Evolutionary conservation across 2,888 invertebrate species (phyloP).

Genomic region (Pyrrhosoma nymphula): DNA sequence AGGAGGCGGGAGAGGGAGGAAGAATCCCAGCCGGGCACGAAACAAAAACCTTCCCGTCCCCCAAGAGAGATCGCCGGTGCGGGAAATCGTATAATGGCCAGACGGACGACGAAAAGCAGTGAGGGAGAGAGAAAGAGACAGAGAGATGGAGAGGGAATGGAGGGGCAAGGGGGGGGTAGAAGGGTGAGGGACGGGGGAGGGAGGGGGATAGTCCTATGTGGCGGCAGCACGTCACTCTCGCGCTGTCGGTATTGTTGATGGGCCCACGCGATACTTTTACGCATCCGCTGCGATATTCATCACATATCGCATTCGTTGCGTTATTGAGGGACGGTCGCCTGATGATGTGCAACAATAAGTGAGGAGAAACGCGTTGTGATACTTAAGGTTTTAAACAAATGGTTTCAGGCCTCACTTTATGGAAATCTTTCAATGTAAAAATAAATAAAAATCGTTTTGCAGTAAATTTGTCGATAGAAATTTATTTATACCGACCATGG

Average conservation of each 20-base stretch:
- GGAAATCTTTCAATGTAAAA: too few relatives aligned
- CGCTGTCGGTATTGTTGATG: background rate
- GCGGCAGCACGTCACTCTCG: background rate
- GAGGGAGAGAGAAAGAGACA: too few relatives aligned
- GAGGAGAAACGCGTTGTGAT: too few relatives aligned
- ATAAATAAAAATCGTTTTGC: too few relatives aligned
- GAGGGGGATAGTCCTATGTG: background rate
- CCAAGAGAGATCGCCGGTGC: conserved; percentile 37
- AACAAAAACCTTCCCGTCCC: conserved; percentile 31
- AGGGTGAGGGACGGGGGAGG: background rate
- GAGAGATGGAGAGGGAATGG: background rate
- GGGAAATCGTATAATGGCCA: conserved; percentile 54
- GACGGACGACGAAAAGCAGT: background rate
- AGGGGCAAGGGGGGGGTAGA: background rate
- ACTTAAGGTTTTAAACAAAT: too few relatives aligned
- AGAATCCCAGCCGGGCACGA: conserved; percentile 36
- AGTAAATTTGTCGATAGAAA: too few relatives aligned
- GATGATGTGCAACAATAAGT: too few relatives aligned
- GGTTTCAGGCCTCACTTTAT: too few relatives aligned
- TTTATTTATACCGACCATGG: too few relatives aligned
- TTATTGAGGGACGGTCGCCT: too few relatives aligned
- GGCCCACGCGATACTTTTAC: background rate
- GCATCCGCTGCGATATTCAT: background rate
- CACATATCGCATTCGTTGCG: too few relatives aligned
- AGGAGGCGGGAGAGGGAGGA: background rate